Evolutionary conservation across 2,113 vertebrate genomes (phyloP).

Genomic region (Scolopax mira): DNA sequence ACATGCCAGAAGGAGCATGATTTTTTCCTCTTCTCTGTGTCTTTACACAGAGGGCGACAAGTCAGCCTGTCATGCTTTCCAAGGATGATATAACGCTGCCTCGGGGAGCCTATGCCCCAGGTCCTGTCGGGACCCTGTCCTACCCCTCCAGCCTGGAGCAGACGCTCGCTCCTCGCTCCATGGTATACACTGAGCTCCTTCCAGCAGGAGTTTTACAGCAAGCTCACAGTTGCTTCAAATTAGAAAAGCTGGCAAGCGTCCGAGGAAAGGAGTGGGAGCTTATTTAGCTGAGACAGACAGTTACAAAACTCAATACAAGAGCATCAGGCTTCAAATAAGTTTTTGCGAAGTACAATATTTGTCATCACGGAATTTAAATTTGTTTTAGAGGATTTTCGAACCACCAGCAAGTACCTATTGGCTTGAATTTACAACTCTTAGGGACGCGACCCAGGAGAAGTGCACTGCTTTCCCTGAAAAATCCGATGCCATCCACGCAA

Average conservation of each 20-base stretch:
- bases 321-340: conserved; percentile 42
- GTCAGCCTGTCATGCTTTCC: neutral
- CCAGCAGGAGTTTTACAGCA: conserved; percentile 72
- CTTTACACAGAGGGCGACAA: neutral
- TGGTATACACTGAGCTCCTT: conserved; percentile 44
- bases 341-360: conserved; percentile 8
- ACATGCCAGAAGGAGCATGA: conserved; percentile 23
- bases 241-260: conserved; percentile 74
- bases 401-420: neutral
- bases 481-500: neutral
- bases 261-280: conserved; percentile 72
- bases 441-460: neutral
- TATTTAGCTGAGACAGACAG: conserved; percentile 71
- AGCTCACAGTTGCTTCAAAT: conserved; percentile 84
- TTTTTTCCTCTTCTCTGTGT: conserved; percentile 12
- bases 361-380: neutral
- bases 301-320: conserved; percentile 56
- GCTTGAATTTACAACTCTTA: conserved; percentile 26
- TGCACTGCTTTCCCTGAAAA: neutral
- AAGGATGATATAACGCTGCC: conserved; percentile 38
- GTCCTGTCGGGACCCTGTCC: neutral
- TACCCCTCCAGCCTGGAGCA: neutral
- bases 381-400: conserved; percentile 8
- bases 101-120: neutral
- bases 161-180: neutral